A percentile compares a stretch with the other conserved stretches of the same genome.
Evolutionary conservation across 1,140 invertebrate genomes (phyloP).

Genomic region (Leptinotarsa undecemlineata): DNA sequence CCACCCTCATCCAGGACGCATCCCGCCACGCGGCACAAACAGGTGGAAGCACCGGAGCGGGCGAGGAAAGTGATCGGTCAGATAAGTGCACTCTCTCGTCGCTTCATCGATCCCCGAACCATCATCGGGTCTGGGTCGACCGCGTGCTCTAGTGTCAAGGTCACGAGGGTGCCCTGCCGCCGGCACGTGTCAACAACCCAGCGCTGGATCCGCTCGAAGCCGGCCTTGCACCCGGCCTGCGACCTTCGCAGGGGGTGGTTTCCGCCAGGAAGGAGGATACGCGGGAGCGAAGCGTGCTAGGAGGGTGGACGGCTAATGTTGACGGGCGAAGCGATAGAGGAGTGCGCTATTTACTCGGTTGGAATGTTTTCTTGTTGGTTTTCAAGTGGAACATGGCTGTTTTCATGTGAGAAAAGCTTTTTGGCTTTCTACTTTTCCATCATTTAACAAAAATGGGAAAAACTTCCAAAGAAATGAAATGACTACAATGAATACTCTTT

Average conservation of each 20-base stretch:
- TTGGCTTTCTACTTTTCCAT: no score
- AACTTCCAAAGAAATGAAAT: no score
- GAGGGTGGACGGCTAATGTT: not conserved
- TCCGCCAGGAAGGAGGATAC: not conserved
- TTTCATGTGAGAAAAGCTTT: no score
- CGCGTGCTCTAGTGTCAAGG: conserved; percentile 2
- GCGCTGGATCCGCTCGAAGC: not conserved
- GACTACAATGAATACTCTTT: no score
- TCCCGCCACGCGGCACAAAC: not conserved
- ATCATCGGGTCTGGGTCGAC: not conserved
- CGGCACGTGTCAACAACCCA: conserved; percentile 4
- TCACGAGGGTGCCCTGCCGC: not conserved
- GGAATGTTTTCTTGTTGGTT: no score
- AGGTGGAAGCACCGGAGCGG: not conserved
- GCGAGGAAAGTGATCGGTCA: conserved; percentile 1
- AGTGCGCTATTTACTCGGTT: not conserved
- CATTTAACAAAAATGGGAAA: no score
- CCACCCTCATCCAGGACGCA: not conserved
- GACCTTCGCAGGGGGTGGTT: not conserved
- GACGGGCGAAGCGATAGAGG: not conserved
- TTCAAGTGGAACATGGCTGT: no score
- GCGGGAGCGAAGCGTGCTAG: not conserved
- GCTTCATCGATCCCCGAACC: not conserved
- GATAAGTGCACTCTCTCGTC: not conserved
- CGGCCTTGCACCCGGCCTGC: not conserved